These are phyloP conservation scores for Trematocara zebra DNA, from an alignment of 2,113 vertebrate genomes.

Conservation along the genomic window DNA sequence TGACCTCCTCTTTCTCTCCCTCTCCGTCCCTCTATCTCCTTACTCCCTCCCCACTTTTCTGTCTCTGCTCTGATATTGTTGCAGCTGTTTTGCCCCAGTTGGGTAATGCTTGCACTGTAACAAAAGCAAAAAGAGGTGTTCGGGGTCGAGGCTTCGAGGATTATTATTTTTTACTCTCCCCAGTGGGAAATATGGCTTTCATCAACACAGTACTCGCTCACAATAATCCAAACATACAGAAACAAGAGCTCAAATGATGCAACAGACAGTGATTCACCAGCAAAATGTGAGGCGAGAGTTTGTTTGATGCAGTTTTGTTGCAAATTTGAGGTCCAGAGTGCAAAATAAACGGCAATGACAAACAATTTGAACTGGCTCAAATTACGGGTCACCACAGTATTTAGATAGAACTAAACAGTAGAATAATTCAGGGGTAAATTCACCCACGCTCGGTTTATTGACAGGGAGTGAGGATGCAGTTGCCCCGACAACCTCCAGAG, in stretches of 20 bases:
- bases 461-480: not conserved
- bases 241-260: not conserved
- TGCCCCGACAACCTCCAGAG: constrained; percentile 1
- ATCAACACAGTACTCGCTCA: not conserved
- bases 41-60: not conserved
- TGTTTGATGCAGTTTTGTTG: not conserved
- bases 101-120: not conserved
- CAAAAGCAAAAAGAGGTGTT: not conserved
- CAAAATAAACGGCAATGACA: not conserved
- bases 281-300: not conserved
- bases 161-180: not conserved
- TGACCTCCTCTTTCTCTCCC: not conserved
- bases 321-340: not conserved
- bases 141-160: not conserved
- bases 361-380: not conserved
- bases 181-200: constrained; percentile 7
- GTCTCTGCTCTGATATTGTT: constrained; percentile 11
- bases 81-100: constrained; percentile 21
- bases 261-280: not conserved
- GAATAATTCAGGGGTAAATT: not conserved
- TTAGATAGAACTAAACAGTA: constrained; percentile 12
- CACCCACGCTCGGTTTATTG: not conserved
- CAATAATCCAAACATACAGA: not conserved
- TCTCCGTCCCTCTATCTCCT: not conserved
- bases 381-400: constrained; percentile 6